A percentile compares a stretch with the other conserved stretches of the same genome.
Evolutionary conservation across 2,113 vertebrate genomes (phyloP).

Genomic region (Todiramphus chloris): DNA sequence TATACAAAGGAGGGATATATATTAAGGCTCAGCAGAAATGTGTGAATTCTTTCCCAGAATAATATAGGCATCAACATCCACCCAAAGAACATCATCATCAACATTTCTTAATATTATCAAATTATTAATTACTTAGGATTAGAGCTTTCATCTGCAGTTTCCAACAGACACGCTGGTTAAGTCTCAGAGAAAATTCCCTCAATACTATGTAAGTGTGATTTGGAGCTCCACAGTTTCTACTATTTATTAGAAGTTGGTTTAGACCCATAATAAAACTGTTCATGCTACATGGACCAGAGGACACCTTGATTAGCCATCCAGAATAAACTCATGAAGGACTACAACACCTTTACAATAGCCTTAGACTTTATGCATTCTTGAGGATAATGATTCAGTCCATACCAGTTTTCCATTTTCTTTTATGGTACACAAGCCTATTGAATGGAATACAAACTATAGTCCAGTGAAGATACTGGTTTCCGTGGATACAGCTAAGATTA

Average conservation of each 20-base stretch:
- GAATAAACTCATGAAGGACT: background rate
- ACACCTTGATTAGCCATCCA: background rate
- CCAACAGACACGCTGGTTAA: background rate
- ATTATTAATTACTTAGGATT: background rate
- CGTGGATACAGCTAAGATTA: conserved; percentile 43
- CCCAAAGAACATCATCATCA: background rate
- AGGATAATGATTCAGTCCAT: background rate
- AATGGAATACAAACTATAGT: background rate
- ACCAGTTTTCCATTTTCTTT: background rate
- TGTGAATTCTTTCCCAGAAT: background rate
- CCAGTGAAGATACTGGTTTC: conserved; percentile 42
- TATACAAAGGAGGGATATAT: background rate
- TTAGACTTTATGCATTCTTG: background rate
- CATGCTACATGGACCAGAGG: background rate
- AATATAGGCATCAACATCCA: background rate
- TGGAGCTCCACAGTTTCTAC: background rate
- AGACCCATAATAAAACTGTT: background rate
- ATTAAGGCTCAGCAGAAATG: background rate
- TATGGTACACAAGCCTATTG: background rate
- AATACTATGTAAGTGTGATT: background rate
- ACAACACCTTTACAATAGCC: background rate
- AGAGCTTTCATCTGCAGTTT: background rate
- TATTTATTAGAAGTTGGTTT: background rate
- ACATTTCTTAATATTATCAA: background rate
- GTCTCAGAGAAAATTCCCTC: background rate